Percentiles rank a stretch among this genome's conserved stretches.
phyloP scores from a whole-genome alignment of 2,888 invertebrate genomes.

The Hydrotaea cyrtoneurina region DNA sequence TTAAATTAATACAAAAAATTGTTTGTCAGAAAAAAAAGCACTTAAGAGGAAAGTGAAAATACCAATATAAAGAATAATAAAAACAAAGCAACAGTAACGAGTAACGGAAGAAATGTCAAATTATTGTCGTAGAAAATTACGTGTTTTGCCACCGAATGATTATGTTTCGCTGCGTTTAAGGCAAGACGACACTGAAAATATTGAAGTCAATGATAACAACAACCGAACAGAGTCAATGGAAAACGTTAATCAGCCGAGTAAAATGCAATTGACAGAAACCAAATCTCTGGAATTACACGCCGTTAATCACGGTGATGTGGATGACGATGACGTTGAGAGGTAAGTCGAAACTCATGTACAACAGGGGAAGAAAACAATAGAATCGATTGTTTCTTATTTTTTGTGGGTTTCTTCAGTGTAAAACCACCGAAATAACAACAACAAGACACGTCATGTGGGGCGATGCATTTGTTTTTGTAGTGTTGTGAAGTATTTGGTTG shows the following conservation, averaged over 20 bases:
- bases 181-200: constrained; percentile 49
- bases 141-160: constrained; percentile 58
- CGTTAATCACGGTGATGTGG: constrained; percentile 19
- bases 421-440: background rate
- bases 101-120: constrained; percentile 65
- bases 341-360: constrained; percentile 52
- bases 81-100: constrained; percentile 32
- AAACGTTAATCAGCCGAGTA: constrained; percentile 24
- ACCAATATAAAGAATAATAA: constrained; percentile 18
- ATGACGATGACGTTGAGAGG: constrained; percentile 58
- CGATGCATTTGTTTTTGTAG: constrained; percentile 2
- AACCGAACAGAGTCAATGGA: background rate
- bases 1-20: constrained; percentile 1
- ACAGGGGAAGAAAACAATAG: constrained; percentile 11
- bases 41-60: constrained; percentile 32
- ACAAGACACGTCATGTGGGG: constrained; percentile 10
- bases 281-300: constrained; percentile 58
- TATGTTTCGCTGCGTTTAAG: constrained; percentile 60
- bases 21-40: background rate
- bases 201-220: constrained; percentile 39
- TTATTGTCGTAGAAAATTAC: constrained; percentile 63
- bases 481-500: background rate
- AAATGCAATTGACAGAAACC: constrained; percentile 53
- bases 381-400: background rate
- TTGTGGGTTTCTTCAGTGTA: background rate